Conservation (phyloP, 2,888 invertebrate species). For the Nudaria mundana region DNA sequence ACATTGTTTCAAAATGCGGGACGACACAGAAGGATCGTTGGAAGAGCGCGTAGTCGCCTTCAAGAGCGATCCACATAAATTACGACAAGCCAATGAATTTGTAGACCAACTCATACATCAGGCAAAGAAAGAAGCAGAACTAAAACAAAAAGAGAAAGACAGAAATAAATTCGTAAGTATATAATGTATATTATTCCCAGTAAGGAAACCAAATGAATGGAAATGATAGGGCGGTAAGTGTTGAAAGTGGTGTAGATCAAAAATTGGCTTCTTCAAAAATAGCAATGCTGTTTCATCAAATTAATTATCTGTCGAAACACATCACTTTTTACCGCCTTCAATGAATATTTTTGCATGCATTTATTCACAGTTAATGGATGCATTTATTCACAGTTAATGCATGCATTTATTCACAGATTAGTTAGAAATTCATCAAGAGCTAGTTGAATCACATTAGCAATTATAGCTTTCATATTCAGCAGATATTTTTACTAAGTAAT, state of each 20-base stretch:
- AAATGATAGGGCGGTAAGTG: conserved; percentile 78
- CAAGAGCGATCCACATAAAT: conserved; percentile 81
- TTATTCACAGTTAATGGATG: conserved; percentile 28
- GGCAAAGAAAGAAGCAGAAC: conserved; percentile 81
- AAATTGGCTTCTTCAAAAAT: conserved; percentile 60
- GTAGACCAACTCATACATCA: conserved; percentile 82
- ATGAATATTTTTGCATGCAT: conserved; percentile 44
- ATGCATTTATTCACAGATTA: no score
- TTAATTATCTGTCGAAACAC: conserved; percentile 24
- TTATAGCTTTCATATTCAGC: no score
- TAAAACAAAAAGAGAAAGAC: conserved; percentile 80
- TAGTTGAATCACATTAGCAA: no score
- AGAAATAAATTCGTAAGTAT: conserved; percentile 81
- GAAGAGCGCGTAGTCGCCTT: conserved; percentile 79
- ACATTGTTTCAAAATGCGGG: conserved; percentile 67
- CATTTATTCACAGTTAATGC: no score
- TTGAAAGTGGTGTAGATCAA: conserved; percentile 60
- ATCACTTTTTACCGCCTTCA: conserved; percentile 17
- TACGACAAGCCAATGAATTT: conserved; percentile 80
- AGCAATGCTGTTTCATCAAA: conserved; percentile 46
- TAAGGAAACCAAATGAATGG: conserved; percentile 61
- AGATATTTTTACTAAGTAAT: no score
- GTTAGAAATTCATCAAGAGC: no score
- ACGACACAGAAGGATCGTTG: conserved; percentile 56
- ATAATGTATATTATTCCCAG: conserved; percentile 72